Conservation (phyloP, 2,888 invertebrate genomes). For the Xestia ashworthii region DNA sequence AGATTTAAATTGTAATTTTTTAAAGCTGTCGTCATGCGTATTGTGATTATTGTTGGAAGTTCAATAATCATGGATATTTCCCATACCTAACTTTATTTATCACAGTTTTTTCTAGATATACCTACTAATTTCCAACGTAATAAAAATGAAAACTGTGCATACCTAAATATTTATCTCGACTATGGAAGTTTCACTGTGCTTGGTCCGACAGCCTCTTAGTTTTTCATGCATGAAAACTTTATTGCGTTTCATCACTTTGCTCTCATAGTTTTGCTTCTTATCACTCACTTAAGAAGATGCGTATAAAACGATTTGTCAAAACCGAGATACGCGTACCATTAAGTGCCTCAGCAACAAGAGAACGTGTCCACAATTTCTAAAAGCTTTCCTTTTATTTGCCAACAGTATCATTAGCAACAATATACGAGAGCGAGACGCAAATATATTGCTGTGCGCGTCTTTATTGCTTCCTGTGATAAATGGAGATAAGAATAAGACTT, state of each 20-base stretch:
- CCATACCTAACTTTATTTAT: neutral
- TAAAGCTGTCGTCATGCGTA: too few relatives aligned
- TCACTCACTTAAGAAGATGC: conserved; percentile 5
- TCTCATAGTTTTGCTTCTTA: neutral
- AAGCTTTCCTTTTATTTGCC: conserved; percentile 78
- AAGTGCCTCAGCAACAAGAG: conserved; percentile 64
- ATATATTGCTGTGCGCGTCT: conserved; percentile 78
- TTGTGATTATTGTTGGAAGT: too few relatives aligned
- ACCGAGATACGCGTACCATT: conserved; percentile 72
- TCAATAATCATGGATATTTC: too few relatives aligned
- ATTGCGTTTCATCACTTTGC: conserved; percentile 1
- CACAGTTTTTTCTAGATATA: neutral
- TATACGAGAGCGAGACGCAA: conserved; percentile 75
- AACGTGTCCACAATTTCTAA: conserved; percentile 77
- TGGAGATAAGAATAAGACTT: conserved; percentile 75
- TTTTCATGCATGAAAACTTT: neutral
- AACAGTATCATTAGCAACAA: conserved; percentile 81
- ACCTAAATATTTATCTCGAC: neutral
- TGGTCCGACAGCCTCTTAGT: neutral
- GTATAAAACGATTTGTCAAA: conserved; percentile 69
- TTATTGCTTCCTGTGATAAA: conserved; percentile 84
- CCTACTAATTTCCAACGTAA: neutral
- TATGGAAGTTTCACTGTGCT: neutral
- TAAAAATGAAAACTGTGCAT: neutral
- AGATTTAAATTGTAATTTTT: too few relatives aligned